Evolutionary conservation across 2,888 invertebrate genomes (phyloP).

Genomic region (Boloria selene): DNA sequence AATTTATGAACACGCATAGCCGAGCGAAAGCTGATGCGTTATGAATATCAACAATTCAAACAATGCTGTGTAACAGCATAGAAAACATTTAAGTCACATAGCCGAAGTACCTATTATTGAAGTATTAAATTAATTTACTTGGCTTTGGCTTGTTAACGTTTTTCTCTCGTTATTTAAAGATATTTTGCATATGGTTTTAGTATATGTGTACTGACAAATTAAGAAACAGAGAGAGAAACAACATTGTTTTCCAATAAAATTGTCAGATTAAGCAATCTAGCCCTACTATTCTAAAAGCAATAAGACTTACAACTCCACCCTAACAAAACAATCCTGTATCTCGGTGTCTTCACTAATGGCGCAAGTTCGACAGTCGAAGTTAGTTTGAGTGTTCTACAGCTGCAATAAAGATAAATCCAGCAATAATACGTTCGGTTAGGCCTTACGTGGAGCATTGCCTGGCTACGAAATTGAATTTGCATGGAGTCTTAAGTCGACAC

Average conservation of each 20-base stretch:
- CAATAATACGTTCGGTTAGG: slow-evolving; percentile 81
- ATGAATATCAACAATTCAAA: slow-evolving; percentile 33
- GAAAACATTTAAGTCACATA: slow-evolving; percentile 30
- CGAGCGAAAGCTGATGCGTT: slow-evolving; percentile 35
- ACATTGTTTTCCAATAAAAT: slow-evolving; percentile 41
- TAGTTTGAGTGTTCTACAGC: slow-evolving; percentile 80
- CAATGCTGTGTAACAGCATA: slow-evolving; percentile 21
- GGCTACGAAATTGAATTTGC: slow-evolving; percentile 82
- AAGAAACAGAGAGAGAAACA: not conserved
- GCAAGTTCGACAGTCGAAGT: slow-evolving; percentile 81
- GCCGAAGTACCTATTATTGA: slow-evolving; percentile 10
- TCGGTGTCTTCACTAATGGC: slow-evolving; percentile 82
- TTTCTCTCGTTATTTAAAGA: too few species aligned
- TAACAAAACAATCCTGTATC: slow-evolving; percentile 81
- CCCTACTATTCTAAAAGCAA: slow-evolving; percentile 76
- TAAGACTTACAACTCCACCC: slow-evolving; percentile 81
- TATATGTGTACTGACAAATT: too few species aligned
- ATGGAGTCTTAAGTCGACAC: slow-evolving; percentile 79
- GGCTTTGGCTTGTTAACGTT: too few species aligned
- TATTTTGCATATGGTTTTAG: too few species aligned
- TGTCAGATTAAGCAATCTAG: slow-evolving; percentile 77
- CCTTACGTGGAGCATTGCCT: slow-evolving; percentile 78
- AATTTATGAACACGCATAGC: slow-evolving; percentile 36
- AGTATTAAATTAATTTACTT: slow-evolving; percentile 4
- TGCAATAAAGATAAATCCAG: slow-evolving; percentile 83